Evolutionary conservation across 2,113 vertebrate species (phyloP).

Genomic region (Sterna hirundo): DNA sequence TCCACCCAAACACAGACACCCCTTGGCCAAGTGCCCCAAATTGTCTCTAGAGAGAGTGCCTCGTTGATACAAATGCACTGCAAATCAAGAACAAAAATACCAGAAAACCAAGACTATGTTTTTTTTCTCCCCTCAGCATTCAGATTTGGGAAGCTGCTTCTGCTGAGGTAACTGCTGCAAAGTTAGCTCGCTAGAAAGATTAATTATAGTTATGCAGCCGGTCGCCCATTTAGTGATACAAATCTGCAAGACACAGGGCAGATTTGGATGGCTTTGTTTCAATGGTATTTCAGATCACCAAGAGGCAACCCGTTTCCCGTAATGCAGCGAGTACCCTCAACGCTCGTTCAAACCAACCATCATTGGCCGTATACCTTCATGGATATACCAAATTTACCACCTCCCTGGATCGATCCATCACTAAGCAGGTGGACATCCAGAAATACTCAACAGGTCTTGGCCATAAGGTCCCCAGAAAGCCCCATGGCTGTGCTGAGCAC

Average conservation of each 20-base stretch:
- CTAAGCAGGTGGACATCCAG: neutral
- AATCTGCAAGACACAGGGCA: neutral
- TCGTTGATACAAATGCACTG: neutral
- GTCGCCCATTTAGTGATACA: neutral
- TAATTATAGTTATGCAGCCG: neutral
- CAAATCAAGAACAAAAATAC: neutral
- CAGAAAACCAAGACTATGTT: neutral
- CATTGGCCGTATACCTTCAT: neutral
- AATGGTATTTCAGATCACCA: neutral
- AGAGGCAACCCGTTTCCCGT: neutral
- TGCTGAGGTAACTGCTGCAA: neutral
- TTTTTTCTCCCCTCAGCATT: neutral
- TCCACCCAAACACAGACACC: neutral
- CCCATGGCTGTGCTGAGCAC: neutral
- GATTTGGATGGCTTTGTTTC: neutral
- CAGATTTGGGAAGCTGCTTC: neutral
- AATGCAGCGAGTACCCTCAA: neutral
- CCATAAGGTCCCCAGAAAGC: neutral
- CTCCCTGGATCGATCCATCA: neutral
- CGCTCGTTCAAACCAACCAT: neutral
- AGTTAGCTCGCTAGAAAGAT: accelerated
- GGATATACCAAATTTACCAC: neutral
- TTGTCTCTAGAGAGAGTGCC: neutral
- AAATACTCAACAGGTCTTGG: too few relatives aligned
- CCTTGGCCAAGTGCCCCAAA: neutral